Conservation (phyloP, 2,797 vertebrate genomes). For the Syngnathus acus region DNA sequence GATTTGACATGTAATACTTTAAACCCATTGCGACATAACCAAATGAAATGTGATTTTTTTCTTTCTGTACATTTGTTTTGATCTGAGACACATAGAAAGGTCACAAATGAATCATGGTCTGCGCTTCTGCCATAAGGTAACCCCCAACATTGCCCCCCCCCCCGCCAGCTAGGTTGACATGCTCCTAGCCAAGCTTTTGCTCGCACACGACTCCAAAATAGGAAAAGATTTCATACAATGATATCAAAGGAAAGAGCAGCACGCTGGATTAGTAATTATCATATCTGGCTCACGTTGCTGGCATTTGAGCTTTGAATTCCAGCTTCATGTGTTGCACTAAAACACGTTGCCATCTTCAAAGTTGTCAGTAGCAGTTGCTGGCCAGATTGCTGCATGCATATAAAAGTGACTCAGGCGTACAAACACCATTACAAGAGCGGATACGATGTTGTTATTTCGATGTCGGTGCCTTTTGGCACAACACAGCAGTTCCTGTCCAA, state of each 20-base stretch:
- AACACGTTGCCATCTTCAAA: background rate
- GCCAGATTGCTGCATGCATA: background rate
- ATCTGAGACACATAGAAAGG: conserved; percentile 50
- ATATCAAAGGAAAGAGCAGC: background rate
- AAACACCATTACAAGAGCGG: background rate
- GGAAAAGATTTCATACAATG: background rate
- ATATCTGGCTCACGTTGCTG: too few species aligned
- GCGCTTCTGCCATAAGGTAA: conserved; percentile 22
- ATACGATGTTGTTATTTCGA: background rate
- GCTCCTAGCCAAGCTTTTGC: background rate
- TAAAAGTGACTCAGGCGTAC: background rate
- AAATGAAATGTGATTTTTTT: conserved; percentile 9
- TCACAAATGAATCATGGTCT: conserved; percentile 56
- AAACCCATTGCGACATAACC: background rate
- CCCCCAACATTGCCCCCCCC: background rate
- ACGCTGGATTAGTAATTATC: too few species aligned
- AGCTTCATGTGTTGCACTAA: background rate
- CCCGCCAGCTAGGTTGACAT: background rate
- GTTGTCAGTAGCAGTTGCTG: background rate
- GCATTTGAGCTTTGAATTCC: background rate
- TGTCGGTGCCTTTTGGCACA: background rate
- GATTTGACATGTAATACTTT: background rate
- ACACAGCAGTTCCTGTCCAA: background rate
- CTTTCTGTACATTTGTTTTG: conserved; percentile 42
- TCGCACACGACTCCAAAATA: background rate